Base-by-base conservation (phyloP, 1,140 invertebrate genomes). In the Bacillus rossius region DNA sequence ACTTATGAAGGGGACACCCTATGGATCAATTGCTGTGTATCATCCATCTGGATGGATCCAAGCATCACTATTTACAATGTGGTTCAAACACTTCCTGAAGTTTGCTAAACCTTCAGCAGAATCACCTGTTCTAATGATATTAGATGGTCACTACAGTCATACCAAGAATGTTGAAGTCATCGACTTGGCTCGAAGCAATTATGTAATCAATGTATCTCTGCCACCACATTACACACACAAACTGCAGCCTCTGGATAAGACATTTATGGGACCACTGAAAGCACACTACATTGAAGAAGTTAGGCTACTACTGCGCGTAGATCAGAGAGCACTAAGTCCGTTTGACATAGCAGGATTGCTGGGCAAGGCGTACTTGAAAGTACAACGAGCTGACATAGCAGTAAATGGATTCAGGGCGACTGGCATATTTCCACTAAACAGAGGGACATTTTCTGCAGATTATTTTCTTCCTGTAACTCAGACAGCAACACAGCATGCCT, bases 181-280 rank as follows among this genome's bases (percentile, higher is more conserved):
- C 23, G 62, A 69, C 25, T 57, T 59, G 20, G 40, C 61, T 19
- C 63, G 60, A 52, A 55, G 63, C 40, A 65, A 67, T 37, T 38
- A 55, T 22, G 45, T 65, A 13, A 56, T 53, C 2, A 56, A 70
- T 19, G 20, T 67, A 40, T 66, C 59, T 70, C 14, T 69, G 70
- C 8, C 69, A 34, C 29, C 72, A 20, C 72, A 77, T 60, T 66
- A 64, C n/a, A 70, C 67, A 3, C 68, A 76, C 60, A 61, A 65
- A 29, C 55, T 76, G 42, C 73, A 78, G 43, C 73, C 73, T 22
- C 59, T 75, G 14, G 73, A 75, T 50, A 63, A 67, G 16, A 49
- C 65, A 29, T 71, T 75, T 52, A 72, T 75, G 68, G 60, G 59
- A 40, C 69, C 69, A 22, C 55, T 75, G 26, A 73, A 67, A 54